Base-by-base conservation (phyloP, 2,888 invertebrate genomes). In the Lamproptera curius region DNA sequence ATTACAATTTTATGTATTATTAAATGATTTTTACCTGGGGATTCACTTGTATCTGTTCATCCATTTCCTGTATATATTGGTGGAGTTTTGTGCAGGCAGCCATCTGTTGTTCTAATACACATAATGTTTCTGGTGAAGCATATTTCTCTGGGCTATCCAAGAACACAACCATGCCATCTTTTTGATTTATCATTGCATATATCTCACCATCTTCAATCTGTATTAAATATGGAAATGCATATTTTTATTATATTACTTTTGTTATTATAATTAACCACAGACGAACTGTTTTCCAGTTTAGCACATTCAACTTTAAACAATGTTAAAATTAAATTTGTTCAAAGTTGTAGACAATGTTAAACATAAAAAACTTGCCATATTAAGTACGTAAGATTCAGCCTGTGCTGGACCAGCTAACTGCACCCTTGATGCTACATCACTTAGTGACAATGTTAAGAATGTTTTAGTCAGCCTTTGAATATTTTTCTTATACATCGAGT, bases 161-260 rank as follows among this genome's bases (percentile, higher is more conserved):
- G 75, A 99, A 99, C 44, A 97, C 91, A 11, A 99, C 98, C 98
- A 98, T 98, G 10, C 98, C 98, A 83, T 98, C 98, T 78, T 96
- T 96, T 85, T 98, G 97, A 86, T 98, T 97, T 58, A 99, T 98
- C 65, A 95, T 95, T 16, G 98, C 98, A 86, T 94, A 97, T 62
- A 99, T 98, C 88, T 98, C 97, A 45, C 96, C 95, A 74, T 97
- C 97, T 85, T 97, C 97, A 67, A 99, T 98, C 97, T 97, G 63
- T 23, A 63, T 63, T 52, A 35, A 8, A 20, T 20, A 20, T n/a
- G n/a, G n/a, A n/a, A n/a, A n/a, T n/a, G n/a, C n/a, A n/a, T n/a
- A n/a, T n/a, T n/a, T n/a, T n/a, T n/a, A n/a, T n/a, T n/a, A n/a
- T n/a, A n/a, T n/a, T n/a, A n/a, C n/a, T n/a, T n/a, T n/a, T n/a